Evolutionary conservation across 2,888 invertebrate species (phyloP), one percentile per base, ranked within the genome.

Genomic region (Andricus curvator): DNA sequence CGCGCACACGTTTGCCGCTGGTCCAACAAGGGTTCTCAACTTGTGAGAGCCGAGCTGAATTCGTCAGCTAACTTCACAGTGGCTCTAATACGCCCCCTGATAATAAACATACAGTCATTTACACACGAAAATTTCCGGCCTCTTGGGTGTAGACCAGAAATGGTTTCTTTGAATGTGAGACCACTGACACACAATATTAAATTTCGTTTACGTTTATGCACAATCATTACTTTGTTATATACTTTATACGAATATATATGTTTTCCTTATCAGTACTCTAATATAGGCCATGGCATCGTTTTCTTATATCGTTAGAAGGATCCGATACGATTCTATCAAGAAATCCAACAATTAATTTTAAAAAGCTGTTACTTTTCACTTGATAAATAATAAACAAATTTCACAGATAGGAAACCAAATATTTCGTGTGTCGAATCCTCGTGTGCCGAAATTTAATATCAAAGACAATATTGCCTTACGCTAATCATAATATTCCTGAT

Each of bases 211-310:
- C 25, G 74, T 74, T 4, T 15, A 51, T 74, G 56, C 74, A 74
- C 74, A 65, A 62, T 60, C 44, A 77, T 37, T 62, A 77, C 25
- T 77, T 77, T 62, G 62, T 77, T 77, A 65, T 65, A 77, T 48
- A 77, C 60, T 77, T 77, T 65, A 37, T 77, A 77, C 62, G 65
- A 77, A 77, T 79, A 78, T 74, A 76, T 74, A 74, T 74, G 29
- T 74, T 74, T 74, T 78, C 70, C 62, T 80, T 80, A 20, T 77
- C 51, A 64, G 41, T 41, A 44, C 25, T 60, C 88, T 91, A 90
- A 87, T 88, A 81, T 90, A 91, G 91, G 91, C 91, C 91, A 90
- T 89, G 88, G 86, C 86, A 85, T 89, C 88, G 85, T 89, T 86
- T 78, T 85, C 84, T 86, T 84, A 86, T 82, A 85, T 86, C 56